These are phyloP conservation scores for Polyploca ridens DNA, from an alignment of 2,888 invertebrate genomes.

Conservation along the genomic window DNA sequence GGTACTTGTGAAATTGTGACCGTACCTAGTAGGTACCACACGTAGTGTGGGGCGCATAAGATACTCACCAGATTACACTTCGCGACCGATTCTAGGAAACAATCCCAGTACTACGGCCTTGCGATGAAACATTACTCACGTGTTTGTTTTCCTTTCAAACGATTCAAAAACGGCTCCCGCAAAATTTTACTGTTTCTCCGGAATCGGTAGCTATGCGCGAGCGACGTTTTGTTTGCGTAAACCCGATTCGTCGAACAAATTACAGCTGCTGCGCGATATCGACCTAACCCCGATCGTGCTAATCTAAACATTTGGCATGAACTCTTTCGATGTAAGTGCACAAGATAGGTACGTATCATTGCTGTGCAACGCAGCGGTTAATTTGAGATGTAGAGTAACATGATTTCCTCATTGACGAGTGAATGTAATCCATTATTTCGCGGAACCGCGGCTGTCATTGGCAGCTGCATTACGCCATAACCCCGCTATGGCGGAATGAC, in stretches of 20 bases:
- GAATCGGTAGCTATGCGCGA: constrained; percentile 62
- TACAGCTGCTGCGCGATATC: constrained; percentile 59
- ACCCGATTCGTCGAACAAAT: constrained; percentile 64
- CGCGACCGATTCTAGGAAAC: constrained; percentile 62
- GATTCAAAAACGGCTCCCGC: constrained; percentile 74
- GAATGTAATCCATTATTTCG: constrained; percentile 64
- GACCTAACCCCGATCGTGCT: constrained; percentile 41
- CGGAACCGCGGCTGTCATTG: constrained; percentile 64
- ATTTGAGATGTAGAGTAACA: constrained; percentile 38
- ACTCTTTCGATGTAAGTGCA: constrained; percentile 32
- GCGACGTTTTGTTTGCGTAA: constrained; percentile 69
- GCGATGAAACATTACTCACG: constrained; percentile 69
- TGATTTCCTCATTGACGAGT: constrained; percentile 60
- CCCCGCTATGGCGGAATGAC: constrained; percentile 48
- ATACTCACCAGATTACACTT: constrained; percentile 58
- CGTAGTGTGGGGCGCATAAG: constrained; percentile 17
- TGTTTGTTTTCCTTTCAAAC: constrained; percentile 78
- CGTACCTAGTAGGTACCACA: neutral
- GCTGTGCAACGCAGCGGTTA: constrained; percentile 18
- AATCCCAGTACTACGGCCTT: constrained; percentile 65
- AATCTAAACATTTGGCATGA: constrained; percentile 53
- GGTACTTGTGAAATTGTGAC: neutral
- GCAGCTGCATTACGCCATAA: constrained; percentile 63
- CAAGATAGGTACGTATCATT: constrained; percentile 23
- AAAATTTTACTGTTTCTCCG: constrained; percentile 68